These are phyloP conservation scores for Cephonodes hylas DNA, from an alignment of 2,888 invertebrate species.

Conservation along the genomic window DNA sequence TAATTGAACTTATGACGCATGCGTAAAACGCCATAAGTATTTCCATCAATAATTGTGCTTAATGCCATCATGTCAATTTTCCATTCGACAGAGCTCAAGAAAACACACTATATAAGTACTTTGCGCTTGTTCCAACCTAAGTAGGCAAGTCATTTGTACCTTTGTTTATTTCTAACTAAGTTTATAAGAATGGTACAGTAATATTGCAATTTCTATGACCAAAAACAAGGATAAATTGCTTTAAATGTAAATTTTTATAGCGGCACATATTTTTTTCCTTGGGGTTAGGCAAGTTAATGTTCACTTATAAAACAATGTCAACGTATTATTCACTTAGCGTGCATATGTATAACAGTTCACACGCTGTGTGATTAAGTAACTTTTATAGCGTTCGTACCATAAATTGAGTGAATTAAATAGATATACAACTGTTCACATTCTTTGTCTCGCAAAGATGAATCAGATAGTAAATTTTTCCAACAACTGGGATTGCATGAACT, in stretches of 20 bases:
- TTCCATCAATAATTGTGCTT: constrained; percentile 24
- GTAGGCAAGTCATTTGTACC: background rate
- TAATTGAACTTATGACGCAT: constrained; percentile 23
- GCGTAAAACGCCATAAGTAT: constrained; percentile 25
- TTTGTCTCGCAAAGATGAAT: background rate
- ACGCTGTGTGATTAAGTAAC: background rate
- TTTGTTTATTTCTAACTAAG: background rate
- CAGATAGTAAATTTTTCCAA: background rate
- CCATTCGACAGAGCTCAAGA: background rate
- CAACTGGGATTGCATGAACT: background rate
- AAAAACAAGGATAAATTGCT: background rate
- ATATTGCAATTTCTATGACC: background rate
- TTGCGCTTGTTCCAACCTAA: background rate
- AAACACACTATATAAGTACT: background rate
- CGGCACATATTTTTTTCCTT: background rate
- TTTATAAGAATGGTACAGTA: background rate
- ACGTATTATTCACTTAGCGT: background rate
- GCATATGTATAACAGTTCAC: background rate
- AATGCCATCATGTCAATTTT: constrained; percentile 8
- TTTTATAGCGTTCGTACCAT: background rate
- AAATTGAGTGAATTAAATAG: background rate
- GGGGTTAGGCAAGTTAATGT: background rate
- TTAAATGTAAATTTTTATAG: background rate
- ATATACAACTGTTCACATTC: background rate
- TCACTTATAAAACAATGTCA: background rate